Evolutionary conservation across 2,113 vertebrate species (phyloP).

Genomic region (Tupaia chinensis): DNA sequence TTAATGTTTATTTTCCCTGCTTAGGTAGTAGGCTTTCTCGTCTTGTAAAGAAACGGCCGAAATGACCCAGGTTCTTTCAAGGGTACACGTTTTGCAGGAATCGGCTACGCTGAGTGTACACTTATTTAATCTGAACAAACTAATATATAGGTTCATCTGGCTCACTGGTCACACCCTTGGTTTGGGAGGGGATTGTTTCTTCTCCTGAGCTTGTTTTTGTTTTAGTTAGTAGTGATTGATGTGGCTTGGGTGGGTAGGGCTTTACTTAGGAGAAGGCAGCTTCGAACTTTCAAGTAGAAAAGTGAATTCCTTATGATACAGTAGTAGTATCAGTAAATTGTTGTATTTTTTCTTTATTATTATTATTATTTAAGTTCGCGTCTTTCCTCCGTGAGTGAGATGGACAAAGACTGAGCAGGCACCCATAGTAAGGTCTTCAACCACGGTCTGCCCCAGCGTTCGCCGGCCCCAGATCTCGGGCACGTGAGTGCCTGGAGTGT

Average conservation of each 20-base stretch:
- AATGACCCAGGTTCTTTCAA: background rate
- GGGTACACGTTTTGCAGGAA: background rate
- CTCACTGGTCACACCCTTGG: background rate
- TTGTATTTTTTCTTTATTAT: background rate
- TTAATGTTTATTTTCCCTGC: constrained; percentile 30
- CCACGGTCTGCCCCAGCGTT: no score
- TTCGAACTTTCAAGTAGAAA: constrained; percentile 54
- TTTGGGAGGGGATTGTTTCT: constrained; percentile 45
- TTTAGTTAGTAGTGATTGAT: constrained; percentile 42
- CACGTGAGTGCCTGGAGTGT: no score
- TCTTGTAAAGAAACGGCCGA: background rate
- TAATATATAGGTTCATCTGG: constrained; percentile 33
- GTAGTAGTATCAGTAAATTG: background rate
- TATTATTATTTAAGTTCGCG: no score
- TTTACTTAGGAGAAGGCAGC: background rate
- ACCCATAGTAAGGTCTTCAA: no score
- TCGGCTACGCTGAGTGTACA: background rate
- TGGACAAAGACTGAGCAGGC: no score
- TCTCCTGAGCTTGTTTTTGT: constrained; percentile 29
- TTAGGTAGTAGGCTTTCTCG: background rate
- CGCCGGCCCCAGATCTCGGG: no score
- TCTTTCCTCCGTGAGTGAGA: no score
- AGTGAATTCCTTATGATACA: background rate
- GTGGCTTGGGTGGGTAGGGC: background rate
- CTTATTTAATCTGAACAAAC: constrained; percentile 55